A percentile compares a stretch with the other conserved stretches of the same genome.
phyloP scores from a whole-genome alignment of 1,140 invertebrate genomes.

The Zaprionus vittiger region DNA sequence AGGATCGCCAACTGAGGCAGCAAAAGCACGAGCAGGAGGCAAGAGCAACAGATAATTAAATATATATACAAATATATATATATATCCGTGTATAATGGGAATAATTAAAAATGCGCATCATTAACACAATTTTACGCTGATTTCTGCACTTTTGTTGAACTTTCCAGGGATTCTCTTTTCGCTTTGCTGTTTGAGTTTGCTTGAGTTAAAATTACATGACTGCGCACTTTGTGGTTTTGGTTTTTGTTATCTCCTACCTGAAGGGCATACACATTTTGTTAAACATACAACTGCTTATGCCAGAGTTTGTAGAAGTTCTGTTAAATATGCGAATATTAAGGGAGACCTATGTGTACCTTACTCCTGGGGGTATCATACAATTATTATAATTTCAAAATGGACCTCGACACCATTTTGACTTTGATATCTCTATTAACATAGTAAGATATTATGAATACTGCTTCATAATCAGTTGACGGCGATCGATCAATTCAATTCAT shows the following conservation, averaged over 20 bases:
- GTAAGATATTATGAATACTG: not conserved
- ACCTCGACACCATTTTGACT: not conserved
- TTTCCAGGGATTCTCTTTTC: not conserved
- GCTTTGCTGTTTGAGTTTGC: slow-evolving; percentile 25
- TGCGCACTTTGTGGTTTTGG: slow-evolving; percentile 13
- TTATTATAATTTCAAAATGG: not conserved
- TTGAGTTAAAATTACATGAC: slow-evolving; percentile 29
- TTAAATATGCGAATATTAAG: not conserved
- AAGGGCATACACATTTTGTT: not conserved
- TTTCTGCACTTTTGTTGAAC: slow-evolving; percentile 53
- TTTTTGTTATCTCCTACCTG: slow-evolving; percentile 5
- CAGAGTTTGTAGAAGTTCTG: not conserved
- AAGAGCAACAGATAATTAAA: slow-evolving; percentile 43
- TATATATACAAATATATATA: slow-evolving; percentile 30
- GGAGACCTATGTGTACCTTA: not conserved
- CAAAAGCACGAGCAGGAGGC: slow-evolving; percentile 15
- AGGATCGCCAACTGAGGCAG: slow-evolving; percentile 31
- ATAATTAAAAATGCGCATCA: slow-evolving; percentile 71
- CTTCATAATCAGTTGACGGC: not conserved
- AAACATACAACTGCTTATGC: not conserved
- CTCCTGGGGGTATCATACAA: not conserved
- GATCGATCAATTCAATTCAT: not conserved
- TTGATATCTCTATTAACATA: not conserved
- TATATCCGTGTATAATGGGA: slow-evolving; percentile 33
- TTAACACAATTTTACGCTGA: slow-evolving; percentile 61